Evolutionary conservation across 2,888 invertebrate genomes (phyloP).

Genomic region (Brenthis hecate): DNA sequence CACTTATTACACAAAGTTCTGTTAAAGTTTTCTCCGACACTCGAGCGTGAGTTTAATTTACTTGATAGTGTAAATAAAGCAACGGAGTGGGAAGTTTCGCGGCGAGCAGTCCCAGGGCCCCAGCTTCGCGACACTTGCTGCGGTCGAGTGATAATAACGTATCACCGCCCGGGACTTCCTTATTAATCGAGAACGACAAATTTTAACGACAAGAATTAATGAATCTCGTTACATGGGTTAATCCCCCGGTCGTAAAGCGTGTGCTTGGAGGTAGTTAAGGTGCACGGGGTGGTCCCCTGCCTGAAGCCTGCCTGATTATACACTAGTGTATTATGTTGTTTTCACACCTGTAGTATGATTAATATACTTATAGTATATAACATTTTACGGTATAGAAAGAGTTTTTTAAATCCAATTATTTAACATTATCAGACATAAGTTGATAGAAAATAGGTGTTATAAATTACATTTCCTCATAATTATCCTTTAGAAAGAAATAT

Average conservation of each 20-base stretch:
- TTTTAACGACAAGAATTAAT: conserved; percentile 84
- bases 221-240: conserved; percentile 84
- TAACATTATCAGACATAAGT: too few species aligned
- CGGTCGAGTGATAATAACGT: conserved; percentile 81
- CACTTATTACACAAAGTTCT: conserved; percentile 83
- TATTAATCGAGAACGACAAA: conserved; percentile 84
- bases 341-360: conserved; percentile 21
- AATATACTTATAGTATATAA: not conserved
- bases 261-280: conserved; percentile 75
- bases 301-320: conserved; percentile 17
- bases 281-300: conserved; percentile 56
- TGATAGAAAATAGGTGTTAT: too few species aligned
- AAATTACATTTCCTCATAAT: too few species aligned
- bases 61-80: conserved; percentile 83
- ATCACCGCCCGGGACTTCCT: conserved; percentile 75
- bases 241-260: conserved; percentile 82
- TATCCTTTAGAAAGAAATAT: too few species aligned
- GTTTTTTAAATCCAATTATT: too few species aligned
- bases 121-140: conserved; percentile 52
- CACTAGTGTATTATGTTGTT: conserved; percentile 26
- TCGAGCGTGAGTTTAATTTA: conserved; percentile 82
- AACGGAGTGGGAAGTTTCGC: conserved; percentile 77
- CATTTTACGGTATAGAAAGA: too few species aligned
- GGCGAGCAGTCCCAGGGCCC: conserved; percentile 61
- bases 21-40: conserved; percentile 81